These are phyloP conservation scores for Dinoponera quadriceps DNA, from an alignment of 1,140 invertebrate species.

Conservation along the genomic window DNA sequence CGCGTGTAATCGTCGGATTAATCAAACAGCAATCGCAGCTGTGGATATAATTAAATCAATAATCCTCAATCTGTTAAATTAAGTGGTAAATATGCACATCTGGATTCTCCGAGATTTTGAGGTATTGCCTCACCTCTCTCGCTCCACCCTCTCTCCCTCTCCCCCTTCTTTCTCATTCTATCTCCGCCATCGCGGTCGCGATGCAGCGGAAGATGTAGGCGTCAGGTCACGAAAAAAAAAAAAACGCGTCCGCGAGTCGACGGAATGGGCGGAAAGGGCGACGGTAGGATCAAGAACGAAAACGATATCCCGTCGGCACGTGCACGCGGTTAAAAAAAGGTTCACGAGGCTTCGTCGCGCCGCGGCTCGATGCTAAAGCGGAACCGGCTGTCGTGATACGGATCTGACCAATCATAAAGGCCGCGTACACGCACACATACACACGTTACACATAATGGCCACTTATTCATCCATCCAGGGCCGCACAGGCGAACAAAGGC, in stretches of 20 bases:
- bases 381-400: conserved; percentile 85
- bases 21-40: not conserved
- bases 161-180: too few relatives aligned
- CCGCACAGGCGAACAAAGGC: conserved; percentile 80
- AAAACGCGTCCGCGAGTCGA: conserved; percentile 33
- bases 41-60: not conserved
- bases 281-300: conserved; percentile 56
- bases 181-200: conserved; percentile 4
- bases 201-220: conserved; percentile 3
- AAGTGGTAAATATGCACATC: too few relatives aligned
- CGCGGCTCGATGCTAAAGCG: conserved; percentile 78
- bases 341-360: conserved; percentile 81
- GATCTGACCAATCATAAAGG: conserved; percentile 86
- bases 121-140: too few relatives aligned
- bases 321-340: conserved; percentile 85
- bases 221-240: not conserved
- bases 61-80: not conserved
- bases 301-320: conserved; percentile 81
- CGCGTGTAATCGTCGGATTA: not conserved
- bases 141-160: not conserved
- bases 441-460: conserved; percentile 80
- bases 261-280: conserved; percentile 17
- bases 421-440: conserved; percentile 62
- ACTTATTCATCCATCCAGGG: conserved; percentile 83
- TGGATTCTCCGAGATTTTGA: not conserved